Evolutionary conservation across 2,797 vertebrate species (phyloP), one percentile per base, ranked within the genome.

Genomic region (Ficedula albicollis): DNA sequence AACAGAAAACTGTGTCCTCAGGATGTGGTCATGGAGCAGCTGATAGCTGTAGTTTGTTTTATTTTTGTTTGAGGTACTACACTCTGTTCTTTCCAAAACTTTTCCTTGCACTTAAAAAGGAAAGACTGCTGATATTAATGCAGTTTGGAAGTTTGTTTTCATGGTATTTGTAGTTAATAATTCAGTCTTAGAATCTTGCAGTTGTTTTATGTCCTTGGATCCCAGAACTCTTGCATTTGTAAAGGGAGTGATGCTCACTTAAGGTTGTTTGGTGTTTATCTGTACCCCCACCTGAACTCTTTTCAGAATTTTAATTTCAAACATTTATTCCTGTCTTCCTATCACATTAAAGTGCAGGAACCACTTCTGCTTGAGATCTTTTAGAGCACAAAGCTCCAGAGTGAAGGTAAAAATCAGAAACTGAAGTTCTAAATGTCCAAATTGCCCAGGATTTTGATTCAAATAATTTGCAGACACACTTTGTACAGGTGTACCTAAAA

Each of bases 41-140:
- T 96, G 83, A 38, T 87, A 78, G 93, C 29, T 97, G 86, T 56
- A 88, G 93, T 91, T 93, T 94, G 87, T 90, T 92, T 94, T 73
- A 38, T 52, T 95, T 93, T 44, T 75, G 27, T 89, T 78, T 91
- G 30, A 93, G 78, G 60, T 90, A 38, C 84, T 93, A 41, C 20
- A 34, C 15, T 68, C 62, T 91, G 52, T 79, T 78, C 80, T 95
- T 94, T 96, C 90, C 39, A 94, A 70, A 84, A 90, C 56, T 80
- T 95, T 94, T 89, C 60, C 60, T 88, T 89, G 93, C 67, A 79
- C 81, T 94, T 94, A 68, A 95, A 82, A 91, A 48, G 41, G 20
- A 55, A 83, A 85, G 30, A 6, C 46, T 67, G 29, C 5, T 30
- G 26, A n/a, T 68, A 58, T 18, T 43, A 52, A 48, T 87, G 79